Conservation (phyloP, 2,888 invertebrate genomes). For the Tetheella fluctuosa region DNA sequence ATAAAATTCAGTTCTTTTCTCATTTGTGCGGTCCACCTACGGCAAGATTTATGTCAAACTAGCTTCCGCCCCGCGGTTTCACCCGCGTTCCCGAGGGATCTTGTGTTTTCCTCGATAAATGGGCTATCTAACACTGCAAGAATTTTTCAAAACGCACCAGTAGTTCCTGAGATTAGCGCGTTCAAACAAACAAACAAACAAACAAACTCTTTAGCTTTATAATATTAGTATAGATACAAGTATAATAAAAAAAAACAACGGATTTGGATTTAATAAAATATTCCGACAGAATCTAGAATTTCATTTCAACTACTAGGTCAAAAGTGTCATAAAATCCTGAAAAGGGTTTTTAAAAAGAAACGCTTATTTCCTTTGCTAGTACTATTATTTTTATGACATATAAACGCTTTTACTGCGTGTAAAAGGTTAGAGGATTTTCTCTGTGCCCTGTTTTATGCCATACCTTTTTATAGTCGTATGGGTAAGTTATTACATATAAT, state of each 20-base stretch:
- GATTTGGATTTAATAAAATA: not conserved
- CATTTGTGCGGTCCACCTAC: too few relatives aligned
- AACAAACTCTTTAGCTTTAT: too few relatives aligned
- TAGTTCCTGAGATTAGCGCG: too few relatives aligned
- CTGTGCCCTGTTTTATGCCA: conserved; percentile 1
- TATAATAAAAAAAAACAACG: not conserved
- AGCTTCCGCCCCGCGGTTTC: too few relatives aligned
- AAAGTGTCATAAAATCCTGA: not conserved
- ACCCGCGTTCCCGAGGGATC: too few relatives aligned
- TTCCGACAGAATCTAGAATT: not conserved
- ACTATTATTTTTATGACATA: conserved; percentile 18
- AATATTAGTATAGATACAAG: not conserved
- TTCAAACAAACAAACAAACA: too few relatives aligned
- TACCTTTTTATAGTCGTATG: not conserved
- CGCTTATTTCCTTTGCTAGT: conserved; percentile 2
- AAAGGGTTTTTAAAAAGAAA: conserved; percentile 9
- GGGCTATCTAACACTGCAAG: too few relatives aligned
- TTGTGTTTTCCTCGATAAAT: too few relatives aligned
- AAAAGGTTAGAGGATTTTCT: conserved; percentile 9
- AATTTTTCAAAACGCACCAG: too few relatives aligned
- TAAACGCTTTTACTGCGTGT: conserved; percentile 18
- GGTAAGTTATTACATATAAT: not conserved
- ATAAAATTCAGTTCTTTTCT: too few relatives aligned
- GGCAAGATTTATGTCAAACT: too few relatives aligned
- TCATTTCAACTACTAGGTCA: not conserved